Evolutionary conservation across 2,888 invertebrate genomes (phyloP).

Genomic region (Orchesella flavescens): DNA sequence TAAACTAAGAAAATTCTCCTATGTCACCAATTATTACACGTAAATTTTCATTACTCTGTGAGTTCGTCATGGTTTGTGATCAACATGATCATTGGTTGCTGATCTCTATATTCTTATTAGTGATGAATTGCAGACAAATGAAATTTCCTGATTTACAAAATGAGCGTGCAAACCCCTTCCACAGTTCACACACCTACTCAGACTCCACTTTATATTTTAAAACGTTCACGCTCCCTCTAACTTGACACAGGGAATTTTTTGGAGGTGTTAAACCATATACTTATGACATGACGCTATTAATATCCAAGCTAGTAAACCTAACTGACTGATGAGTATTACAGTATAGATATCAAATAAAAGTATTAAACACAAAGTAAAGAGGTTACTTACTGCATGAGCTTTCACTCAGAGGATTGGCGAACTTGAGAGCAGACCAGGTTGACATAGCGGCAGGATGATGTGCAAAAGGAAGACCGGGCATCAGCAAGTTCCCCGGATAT

Average conservation of each 20-base stretch:
- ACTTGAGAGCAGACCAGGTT: conserved; percentile 71
- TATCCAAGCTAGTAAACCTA: no score
- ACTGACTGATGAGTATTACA: not conserved
- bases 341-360: not conserved
- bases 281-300: no score
- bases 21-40: conserved; percentile 47
- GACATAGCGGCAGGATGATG: conserved; percentile 69
- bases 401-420: conserved; percentile 67
- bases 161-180: not conserved
- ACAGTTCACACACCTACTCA: no score
- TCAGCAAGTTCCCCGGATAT: conserved; percentile 71
- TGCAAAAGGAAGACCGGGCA: conserved; percentile 71
- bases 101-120: conserved; percentile 21
- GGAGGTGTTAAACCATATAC: no score
- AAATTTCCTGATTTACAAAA: conserved; percentile 60
- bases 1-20: conserved; percentile 19
- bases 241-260: no score
- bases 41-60: conserved; percentile 38
- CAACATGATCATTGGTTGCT: conserved; percentile 33
- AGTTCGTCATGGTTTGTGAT: conserved; percentile 37
- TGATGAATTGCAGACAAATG: conserved; percentile 61
- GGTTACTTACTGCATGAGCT: conserved; percentile 68
- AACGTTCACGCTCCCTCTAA: no score
- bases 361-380: not conserved
- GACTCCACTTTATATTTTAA: no score